Conservation (phyloP, 2,797 vertebrate genomes). For the Ctenopoma multispine region DNA sequence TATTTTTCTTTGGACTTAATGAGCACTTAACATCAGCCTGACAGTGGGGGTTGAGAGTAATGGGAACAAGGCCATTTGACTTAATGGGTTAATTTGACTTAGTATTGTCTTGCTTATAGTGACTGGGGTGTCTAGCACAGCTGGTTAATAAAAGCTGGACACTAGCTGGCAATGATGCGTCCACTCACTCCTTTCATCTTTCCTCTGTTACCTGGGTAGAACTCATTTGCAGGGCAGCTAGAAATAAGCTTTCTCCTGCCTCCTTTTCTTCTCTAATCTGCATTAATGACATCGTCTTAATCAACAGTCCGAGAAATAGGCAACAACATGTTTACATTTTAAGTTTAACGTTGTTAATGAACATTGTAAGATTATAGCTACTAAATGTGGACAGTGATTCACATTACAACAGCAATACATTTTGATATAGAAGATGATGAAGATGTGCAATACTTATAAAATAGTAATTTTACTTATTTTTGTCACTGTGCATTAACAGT, state of each 20-base stretch:
- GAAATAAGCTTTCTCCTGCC: background rate
- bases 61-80: conserved; percentile 55
- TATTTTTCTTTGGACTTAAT: conserved; percentile 67
- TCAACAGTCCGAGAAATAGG: background rate
- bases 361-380: background rate
- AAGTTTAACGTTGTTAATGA: background rate
- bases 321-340: background rate
- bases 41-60: conserved; percentile 65
- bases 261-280: background rate
- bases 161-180: conserved; percentile 33
- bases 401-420: background rate
- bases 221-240: conserved; percentile 4
- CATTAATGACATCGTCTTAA: background rate
- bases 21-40: conserved; percentile 66
- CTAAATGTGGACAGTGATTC: background rate
- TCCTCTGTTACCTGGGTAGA: conserved; percentile 9
- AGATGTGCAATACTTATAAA: background rate
- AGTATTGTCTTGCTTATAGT: conserved; percentile 58
- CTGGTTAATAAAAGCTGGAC: conserved; percentile 59
- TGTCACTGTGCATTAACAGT: no score
- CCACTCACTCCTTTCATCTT: conserved; percentile 21
- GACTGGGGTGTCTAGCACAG: conserved; percentile 47
- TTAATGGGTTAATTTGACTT: conserved; percentile 62
- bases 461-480: no score
- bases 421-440: background rate